These are phyloP conservation scores for Rapana venosa DNA, from an alignment of 2,888 invertebrate species.

Conservation along the genomic window DNA sequence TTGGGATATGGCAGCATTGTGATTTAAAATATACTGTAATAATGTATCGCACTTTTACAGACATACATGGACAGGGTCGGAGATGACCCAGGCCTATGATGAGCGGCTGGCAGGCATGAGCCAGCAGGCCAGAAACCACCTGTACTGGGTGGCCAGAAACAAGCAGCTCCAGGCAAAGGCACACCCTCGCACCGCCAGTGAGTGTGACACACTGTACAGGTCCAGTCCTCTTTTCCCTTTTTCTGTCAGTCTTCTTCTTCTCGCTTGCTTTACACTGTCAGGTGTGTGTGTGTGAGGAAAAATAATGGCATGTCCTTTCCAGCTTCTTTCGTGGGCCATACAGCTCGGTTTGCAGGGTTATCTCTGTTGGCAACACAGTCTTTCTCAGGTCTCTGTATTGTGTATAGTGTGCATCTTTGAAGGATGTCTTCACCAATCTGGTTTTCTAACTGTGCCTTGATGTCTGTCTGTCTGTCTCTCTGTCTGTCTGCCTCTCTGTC, in stretches of 20 bases:
- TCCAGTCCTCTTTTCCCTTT: background rate
- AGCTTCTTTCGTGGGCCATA: no score
- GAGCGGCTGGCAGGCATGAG: conserved; percentile 60
- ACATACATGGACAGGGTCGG: conserved; percentile 63
- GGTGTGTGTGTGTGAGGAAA: no score
- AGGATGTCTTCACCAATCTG: no score
- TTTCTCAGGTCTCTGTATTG: no score
- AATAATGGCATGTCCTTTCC: no score
- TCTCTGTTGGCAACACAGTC: background rate
- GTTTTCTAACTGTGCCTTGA: background rate
- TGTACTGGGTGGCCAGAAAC: conserved; percentile 53
- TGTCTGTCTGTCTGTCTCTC: background rate
- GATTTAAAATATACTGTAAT: background rate
- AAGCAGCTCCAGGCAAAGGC: conserved; percentile 60
- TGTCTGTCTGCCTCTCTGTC: no score
- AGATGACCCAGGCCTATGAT: conserved; percentile 61
- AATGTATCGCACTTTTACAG: background rate
- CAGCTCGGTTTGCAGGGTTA: no score
- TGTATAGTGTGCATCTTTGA: no score
- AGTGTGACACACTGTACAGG: background rate
- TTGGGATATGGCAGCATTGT: background rate
- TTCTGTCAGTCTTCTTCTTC: no score
- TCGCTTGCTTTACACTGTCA: background rate
- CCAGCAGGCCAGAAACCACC: conserved; percentile 56
- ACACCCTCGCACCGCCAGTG: conserved; percentile 43